Percentiles rank a stretch among this genome's conserved stretches.
These are phyloP conservation scores for Penaeus monodon DNA, from an alignment of 2,888 invertebrate species.

Conservation along the genomic window DNA sequence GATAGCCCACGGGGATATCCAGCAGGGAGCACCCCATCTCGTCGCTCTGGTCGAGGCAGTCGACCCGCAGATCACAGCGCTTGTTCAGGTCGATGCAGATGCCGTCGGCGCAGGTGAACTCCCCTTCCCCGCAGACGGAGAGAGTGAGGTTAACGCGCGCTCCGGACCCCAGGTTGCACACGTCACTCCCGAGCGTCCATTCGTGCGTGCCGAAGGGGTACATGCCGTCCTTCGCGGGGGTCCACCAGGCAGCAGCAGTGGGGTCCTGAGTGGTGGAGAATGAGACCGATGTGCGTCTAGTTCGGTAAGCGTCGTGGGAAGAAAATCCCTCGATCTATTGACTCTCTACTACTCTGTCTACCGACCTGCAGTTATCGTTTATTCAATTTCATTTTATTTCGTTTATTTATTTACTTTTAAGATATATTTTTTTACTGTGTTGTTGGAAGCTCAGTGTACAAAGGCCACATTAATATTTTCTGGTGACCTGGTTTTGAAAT, in stretches of 20 bases:
- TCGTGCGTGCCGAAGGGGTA: constrained; percentile 59
- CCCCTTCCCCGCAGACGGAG: constrained; percentile 43
- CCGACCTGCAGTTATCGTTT: too few species aligned
- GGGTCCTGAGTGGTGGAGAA: background rate
- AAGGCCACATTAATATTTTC: too few species aligned
- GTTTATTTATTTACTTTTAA: too few species aligned
- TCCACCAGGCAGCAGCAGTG: constrained; percentile 32
- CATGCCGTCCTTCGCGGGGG: constrained; percentile 21
- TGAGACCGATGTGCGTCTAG: too few species aligned
- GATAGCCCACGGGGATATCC: constrained; percentile 42
- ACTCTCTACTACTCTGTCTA: too few species aligned
- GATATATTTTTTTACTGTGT: too few species aligned
- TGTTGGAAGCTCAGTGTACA: too few species aligned
- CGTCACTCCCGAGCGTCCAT: constrained; percentile 41
- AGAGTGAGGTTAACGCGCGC: constrained; percentile 41
- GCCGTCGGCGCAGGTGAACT: constrained; percentile 58
- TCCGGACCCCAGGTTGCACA: constrained; percentile 31
- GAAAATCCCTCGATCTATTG: too few species aligned
- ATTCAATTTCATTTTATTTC: too few species aligned
- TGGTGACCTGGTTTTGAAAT: too few species aligned
- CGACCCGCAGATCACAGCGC: constrained; percentile 55
- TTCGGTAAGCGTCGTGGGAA: too few species aligned
- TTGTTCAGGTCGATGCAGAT: constrained; percentile 45
- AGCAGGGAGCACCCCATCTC: constrained; percentile 49
- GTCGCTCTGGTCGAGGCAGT: constrained; percentile 58